Percentiles rank a stretch among this genome's conserved stretches.
Evolutionary conservation across 2,113 vertebrate species (phyloP).

Genomic region (Pollimyrus isidori): DNA sequence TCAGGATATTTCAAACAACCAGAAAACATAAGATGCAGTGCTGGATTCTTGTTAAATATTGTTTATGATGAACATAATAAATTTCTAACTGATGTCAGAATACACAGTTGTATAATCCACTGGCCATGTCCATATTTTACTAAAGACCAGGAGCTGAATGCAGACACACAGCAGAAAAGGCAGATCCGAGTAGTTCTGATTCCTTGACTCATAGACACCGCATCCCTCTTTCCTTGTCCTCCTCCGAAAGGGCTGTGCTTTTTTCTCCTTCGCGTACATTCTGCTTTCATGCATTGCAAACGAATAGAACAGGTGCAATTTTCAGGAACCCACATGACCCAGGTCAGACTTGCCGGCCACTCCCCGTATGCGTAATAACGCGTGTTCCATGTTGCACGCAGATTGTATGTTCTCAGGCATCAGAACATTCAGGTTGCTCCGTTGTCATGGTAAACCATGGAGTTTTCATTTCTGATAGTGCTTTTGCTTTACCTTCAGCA

Average conservation of each 20-base stretch:
- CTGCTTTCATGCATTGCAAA: not conserved
- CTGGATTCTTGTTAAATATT: not conserved
- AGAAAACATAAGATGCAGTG: not conserved
- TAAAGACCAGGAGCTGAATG: not conserved
- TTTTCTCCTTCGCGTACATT: not conserved
- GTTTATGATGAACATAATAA: not conserved
- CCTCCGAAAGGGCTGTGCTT: not conserved
- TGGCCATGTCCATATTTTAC: not conserved
- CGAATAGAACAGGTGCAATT: not conserved
- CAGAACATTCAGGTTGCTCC: not conserved
- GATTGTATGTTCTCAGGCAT: not conserved
- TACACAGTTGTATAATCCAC: not conserved
- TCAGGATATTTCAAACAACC: not conserved
- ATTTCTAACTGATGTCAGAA: not conserved
- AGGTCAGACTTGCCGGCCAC: not conserved
- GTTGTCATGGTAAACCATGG: not conserved
- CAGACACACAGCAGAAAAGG: not conserved
- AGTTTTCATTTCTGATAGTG: not conserved
- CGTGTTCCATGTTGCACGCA: not conserved
- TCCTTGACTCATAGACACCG: not conserved
- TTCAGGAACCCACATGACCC: not conserved
- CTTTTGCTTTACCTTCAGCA: not conserved
- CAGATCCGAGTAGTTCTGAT: not conserved
- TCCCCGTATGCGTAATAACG: not conserved
- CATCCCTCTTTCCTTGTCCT: not conserved